Evolutionary conservation across 2,797 vertebrate species (phyloP).

Genomic region (Esox masquinongy): DNA sequence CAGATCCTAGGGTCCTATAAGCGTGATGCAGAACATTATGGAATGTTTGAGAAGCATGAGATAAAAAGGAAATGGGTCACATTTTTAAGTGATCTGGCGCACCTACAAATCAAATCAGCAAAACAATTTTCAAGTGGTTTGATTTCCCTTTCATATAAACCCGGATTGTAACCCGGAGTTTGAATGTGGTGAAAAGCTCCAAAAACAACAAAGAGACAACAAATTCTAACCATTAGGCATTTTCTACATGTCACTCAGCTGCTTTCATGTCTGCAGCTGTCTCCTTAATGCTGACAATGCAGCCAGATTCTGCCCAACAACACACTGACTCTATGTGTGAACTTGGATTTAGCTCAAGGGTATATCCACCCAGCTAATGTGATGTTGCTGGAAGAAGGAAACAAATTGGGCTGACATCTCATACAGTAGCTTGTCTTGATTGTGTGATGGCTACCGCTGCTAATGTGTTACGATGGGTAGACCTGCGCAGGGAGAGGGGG

Average conservation of each 20-base stretch:
- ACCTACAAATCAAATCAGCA: neutral
- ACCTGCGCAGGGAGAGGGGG: slow-evolving; percentile 60
- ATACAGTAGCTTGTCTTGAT: slow-evolving; percentile 76
- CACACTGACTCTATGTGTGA: slow-evolving; percentile 65
- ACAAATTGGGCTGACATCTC: slow-evolving; percentile 79
- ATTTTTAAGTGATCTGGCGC: neutral
- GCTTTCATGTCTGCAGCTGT: slow-evolving; percentile 70
- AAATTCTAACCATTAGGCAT: slow-evolving; percentile 53
- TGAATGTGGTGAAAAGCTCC: slow-evolving; percentile 3
- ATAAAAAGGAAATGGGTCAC: neutral
- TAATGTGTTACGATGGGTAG: slow-evolving; percentile 78
- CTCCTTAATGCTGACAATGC: slow-evolving; percentile 76
- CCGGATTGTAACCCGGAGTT: neutral
- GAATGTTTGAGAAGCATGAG: neutral
- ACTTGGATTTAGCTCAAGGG: slow-evolving; percentile 81
- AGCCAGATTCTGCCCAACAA: slow-evolving; percentile 67
- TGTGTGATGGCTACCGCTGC: slow-evolving; percentile 74
- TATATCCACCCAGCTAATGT: slow-evolving; percentile 74
- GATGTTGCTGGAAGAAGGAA: slow-evolving; percentile 74
- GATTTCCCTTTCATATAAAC: neutral
- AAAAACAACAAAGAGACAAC: slow-evolving; percentile 50
- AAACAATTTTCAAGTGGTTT: neutral
- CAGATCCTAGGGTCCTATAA: neutral
- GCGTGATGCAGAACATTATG: neutral
- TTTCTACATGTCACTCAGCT: slow-evolving; percentile 64